These are phyloP conservation scores for Ornithoptera alexandrae DNA, from an alignment of 2,888 invertebrate species.

Conservation along the genomic window DNA sequence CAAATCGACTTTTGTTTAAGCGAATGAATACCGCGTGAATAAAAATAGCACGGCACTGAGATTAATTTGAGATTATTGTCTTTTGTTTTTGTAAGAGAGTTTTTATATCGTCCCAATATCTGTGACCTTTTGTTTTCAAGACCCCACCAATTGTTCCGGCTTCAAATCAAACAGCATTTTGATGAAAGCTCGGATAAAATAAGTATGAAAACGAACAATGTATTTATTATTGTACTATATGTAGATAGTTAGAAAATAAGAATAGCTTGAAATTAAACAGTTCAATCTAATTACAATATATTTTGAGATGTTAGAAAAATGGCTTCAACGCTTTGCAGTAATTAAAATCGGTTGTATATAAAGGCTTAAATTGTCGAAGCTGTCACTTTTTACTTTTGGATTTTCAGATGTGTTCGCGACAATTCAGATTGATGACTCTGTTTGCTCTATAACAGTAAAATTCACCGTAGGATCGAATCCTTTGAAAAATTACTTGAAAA, in stretches of 20 bases:
- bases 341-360: no score
- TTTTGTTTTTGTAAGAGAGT: conserved; percentile 29
- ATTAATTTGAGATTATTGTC: conserved; percentile 30
- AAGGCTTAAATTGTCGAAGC: no score
- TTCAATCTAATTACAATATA: not conserved
- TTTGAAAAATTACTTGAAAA: not conserved
- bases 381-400: no score
- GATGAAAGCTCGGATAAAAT: conserved; percentile 30
- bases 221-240: not conserved
- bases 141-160: conserved; percentile 22
- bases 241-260: not conserved
- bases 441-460: no score
- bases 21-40: conserved; percentile 27
- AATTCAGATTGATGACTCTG: no score
- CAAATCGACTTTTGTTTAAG: conserved; percentile 28
- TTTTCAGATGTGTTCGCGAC: no score
- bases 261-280: not conserved
- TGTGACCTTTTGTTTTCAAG: conserved; percentile 28
- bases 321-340: no score
- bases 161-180: conserved; percentile 25
- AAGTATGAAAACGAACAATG: conserved; percentile 16
- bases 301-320: no score
- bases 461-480: not conserved
- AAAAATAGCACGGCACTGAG: conserved; percentile 24
- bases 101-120: conserved; percentile 30